Percentiles rank a stretch among this genome's conserved stretches.
Evolutionary conservation across 2,797 vertebrate genomes (phyloP).

Genomic region (Pangasius sanitwongsei): DNA sequence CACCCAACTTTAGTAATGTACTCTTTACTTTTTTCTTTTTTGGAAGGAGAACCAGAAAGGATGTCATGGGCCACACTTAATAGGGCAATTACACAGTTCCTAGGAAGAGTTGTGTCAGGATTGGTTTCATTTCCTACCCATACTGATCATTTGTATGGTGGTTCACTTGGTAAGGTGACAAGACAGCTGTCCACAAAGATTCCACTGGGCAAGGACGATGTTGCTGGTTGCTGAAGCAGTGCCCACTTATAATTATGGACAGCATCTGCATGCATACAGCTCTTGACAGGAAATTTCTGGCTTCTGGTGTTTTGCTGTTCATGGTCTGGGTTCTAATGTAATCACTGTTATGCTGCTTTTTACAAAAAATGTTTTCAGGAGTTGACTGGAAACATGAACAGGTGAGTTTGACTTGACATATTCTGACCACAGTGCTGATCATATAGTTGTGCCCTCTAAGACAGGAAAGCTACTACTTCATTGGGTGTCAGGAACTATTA

Average conservation of each 20-base stretch:
- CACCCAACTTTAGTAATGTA: too few relatives aligned
- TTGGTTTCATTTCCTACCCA: conserved; percentile 16
- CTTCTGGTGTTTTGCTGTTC: neutral
- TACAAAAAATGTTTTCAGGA: too few relatives aligned
- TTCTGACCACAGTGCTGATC: neutral
- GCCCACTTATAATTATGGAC: too few relatives aligned
- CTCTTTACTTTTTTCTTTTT: too few relatives aligned
- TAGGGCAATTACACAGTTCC: neutral
- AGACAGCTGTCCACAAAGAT: neutral
- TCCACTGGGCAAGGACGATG: conserved; percentile 9
- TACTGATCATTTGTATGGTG: neutral
- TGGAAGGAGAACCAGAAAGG: too few relatives aligned
- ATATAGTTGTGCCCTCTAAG: neutral
- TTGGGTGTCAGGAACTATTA: too few relatives aligned
- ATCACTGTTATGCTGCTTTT: too few relatives aligned
- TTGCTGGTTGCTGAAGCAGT: neutral
- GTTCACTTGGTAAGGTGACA: neutral
- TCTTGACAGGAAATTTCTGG: too few relatives aligned
- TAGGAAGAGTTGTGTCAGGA: conserved; percentile 14
- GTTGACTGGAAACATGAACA: too few relatives aligned
- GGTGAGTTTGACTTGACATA: too few relatives aligned
- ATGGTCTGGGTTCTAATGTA: neutral
- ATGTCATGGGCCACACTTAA: neutral
- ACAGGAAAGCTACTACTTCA: too few relatives aligned
- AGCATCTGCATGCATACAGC: too few relatives aligned